These are phyloP conservation scores for Hyperoodon ampullatus DNA, from an alignment of 2,113 vertebrate species.

Conservation along the genomic window DNA sequence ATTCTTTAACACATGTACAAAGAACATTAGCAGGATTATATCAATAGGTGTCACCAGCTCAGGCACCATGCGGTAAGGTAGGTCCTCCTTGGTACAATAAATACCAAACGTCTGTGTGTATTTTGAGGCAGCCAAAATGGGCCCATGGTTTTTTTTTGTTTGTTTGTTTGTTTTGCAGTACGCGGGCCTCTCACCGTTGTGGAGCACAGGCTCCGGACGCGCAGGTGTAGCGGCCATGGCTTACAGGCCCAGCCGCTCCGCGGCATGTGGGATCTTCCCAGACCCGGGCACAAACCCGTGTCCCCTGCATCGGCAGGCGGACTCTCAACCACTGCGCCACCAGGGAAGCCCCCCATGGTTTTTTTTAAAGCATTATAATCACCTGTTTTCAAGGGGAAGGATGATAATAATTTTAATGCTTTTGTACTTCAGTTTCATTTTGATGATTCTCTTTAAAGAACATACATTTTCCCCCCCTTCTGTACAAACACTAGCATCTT, in stretches of 20 bases:
- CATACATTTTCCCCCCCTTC: not conserved
- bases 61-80: not conserved
- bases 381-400: conserved; percentile 31
- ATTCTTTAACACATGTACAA: conserved; percentile 30
- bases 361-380: not conserved
- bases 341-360: too few species aligned
- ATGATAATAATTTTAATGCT: conserved; percentile 38
- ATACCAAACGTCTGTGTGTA: not conserved
- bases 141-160: not conserved
- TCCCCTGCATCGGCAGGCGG: too few species aligned
- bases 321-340: too few species aligned
- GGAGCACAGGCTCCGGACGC: too few species aligned
- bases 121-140: not conserved
- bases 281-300: too few species aligned
- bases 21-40: not conserved
- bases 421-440: conserved; percentile 23
- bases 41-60: not conserved
- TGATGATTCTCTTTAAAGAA: not conserved
- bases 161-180: too few species aligned
- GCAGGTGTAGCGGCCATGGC: too few species aligned
- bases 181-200: too few species aligned
- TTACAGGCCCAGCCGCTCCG: too few species aligned
- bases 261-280: too few species aligned
- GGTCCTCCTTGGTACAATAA: not conserved
- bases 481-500: not conserved